phyloP scores from a whole-genome alignment of 2,797 vertebrate genomes.

The Amniataba percoides region DNA sequence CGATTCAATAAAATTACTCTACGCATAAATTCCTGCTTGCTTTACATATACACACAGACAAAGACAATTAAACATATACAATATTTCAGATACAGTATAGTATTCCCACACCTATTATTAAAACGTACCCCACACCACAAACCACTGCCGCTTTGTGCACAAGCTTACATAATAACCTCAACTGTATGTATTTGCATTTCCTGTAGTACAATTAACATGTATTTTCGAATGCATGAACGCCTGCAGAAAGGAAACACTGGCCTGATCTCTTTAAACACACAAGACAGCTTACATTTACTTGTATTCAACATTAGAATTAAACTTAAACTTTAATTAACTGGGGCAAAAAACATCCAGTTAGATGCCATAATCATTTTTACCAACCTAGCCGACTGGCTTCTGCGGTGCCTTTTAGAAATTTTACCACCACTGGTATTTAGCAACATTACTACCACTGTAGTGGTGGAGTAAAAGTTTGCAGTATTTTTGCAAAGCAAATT shows the following conservation, averaged over 20 bases:
- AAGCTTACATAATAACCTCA: slow-evolving; percentile 55
- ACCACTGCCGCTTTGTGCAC: slow-evolving; percentile 44
- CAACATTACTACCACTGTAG: background rate
- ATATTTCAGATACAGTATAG: slow-evolving; percentile 10
- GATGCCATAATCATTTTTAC: background rate
- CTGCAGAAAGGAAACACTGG: background rate
- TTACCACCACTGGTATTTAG: background rate
- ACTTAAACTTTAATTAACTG: slow-evolving; percentile 3
- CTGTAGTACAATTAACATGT: slow-evolving; percentile 44
- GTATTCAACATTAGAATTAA: background rate
- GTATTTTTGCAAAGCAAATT: slow-evolving; percentile 4
- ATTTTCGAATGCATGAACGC: slow-evolving; percentile 8
- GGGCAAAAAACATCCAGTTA: background rate
- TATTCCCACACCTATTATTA: slow-evolving; percentile 25
- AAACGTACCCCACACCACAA: slow-evolving; percentile 46
- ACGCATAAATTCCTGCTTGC: background rate
- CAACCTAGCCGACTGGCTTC: background rate
- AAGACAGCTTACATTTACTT: background rate
- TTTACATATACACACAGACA: background rate
- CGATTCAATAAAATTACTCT: background rate
- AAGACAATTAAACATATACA: background rate
- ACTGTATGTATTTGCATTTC: slow-evolving; percentile 48
- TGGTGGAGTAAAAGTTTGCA: background rate
- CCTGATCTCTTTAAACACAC: background rate
- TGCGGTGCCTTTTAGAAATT: background rate